Evolutionary conservation across 2,888 invertebrate species (phyloP), one percentile per base, ranked within the genome.

Genomic region (Eupithecia pulchellata): DNA sequence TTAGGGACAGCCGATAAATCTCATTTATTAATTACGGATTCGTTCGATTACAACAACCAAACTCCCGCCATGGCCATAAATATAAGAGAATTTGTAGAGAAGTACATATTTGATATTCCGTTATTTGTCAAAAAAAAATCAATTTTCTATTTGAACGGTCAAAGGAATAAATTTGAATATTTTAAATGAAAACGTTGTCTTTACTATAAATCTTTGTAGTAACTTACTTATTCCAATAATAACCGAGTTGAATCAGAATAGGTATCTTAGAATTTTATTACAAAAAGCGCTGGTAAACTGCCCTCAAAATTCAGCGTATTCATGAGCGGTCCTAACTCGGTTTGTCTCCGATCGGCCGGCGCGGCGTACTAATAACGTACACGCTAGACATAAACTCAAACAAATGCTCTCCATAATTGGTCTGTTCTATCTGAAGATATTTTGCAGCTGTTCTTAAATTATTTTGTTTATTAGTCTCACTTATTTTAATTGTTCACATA

Each of bases 1-100:
- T 73, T 70, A 73, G 42, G 58, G 57, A 64, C 66, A 62, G 30
- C 47, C 64, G 17, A 69, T 67, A 74, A 74, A 74, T 74, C 68
- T 58, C 62, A 69, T 58, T 69, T 71, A 72, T 72, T 77, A 72
- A 70, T 73, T 42, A 39, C 39, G 55, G 39, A 69, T n/a, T 29
- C 6, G 17, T 57, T 57, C 29, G 29, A 57, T 57, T 57, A 55
- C 11, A 55, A n/a, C 47, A 20, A 55, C 14, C 55, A 27, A 27
- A 27, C 13, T 29, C 17, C 14, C 13, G 20, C 11, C 11, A 52
- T 52, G 4, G 25, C 20, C 20, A 52, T 52, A 25, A 25, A 52
- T 25, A 47, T 9, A 47, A 47, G 47, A 4, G 11, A 47, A 47
- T 4, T 52, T 47, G n/a, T 8, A 42, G 8, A 47, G 13, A 11